Evolutionary conservation across 2,797 vertebrate species (phyloP).

Genomic region (Dipus sagitta): DNA sequence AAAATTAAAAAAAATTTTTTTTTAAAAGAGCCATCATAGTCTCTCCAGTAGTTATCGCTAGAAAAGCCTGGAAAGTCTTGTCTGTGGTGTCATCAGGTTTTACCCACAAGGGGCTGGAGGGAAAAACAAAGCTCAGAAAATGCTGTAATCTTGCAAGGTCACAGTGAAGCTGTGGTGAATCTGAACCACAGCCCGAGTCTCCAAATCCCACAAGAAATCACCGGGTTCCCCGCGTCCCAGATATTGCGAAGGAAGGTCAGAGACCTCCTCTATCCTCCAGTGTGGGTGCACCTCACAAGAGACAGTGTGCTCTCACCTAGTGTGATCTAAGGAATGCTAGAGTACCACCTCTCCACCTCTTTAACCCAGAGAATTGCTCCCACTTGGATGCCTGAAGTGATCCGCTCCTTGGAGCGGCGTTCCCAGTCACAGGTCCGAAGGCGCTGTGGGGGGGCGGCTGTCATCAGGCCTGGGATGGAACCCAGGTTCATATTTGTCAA

Average conservation of each 20-base stretch:
- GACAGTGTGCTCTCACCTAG: background rate
- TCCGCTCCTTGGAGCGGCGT: slow-evolving; percentile 26
- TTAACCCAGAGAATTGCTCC: slow-evolving; percentile 20
- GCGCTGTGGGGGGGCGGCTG: background rate
- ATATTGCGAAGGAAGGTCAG: background rate
- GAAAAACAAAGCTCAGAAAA: background rate
- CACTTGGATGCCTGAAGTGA: slow-evolving; percentile 54
- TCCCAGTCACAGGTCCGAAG: slow-evolving; percentile 37
- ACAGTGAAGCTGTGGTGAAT: background rate
- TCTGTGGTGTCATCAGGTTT: background rate
- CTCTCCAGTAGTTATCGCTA: background rate
- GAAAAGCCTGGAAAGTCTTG: background rate
- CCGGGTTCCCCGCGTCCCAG: background rate
- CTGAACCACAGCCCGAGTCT: background rate
- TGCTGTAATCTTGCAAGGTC: background rate
- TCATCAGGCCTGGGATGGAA: background rate
- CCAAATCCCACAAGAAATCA: background rate
- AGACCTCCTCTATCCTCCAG: background rate
- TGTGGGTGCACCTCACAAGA: background rate
- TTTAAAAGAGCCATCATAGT: too few relatives aligned
- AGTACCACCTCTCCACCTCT: background rate
- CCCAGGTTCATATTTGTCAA: background rate
- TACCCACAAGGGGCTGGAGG: background rate
- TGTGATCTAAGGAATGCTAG: slow-evolving; percentile 1
- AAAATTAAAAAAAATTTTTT: too few relatives aligned